Conservation (phyloP, 2,797 vertebrate genomes). For the Champsocephalus esox region DNA sequence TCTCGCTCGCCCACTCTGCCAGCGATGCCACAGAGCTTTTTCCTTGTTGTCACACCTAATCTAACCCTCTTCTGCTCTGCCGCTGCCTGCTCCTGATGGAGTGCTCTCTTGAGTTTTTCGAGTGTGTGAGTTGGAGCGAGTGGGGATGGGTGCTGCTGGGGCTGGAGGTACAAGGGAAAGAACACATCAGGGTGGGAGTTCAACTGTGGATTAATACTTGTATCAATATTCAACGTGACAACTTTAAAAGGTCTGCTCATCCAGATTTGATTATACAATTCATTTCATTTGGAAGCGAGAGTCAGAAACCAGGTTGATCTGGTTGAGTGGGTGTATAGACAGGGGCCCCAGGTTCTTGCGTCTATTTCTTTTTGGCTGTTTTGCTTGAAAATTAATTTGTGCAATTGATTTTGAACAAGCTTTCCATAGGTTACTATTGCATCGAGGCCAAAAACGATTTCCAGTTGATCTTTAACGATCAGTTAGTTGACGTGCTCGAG, state of each 20-base stretch:
- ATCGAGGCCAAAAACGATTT: neutral
- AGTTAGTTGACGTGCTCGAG: neutral
- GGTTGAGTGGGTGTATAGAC: neutral
- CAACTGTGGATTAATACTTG: neutral
- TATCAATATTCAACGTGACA: neutral
- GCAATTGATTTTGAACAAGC: neutral
- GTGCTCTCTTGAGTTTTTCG: slow-evolving; percentile 61
- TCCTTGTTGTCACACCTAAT: slow-evolving; percentile 69
- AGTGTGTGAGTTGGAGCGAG: slow-evolving; percentile 29
- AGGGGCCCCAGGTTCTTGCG: neutral
- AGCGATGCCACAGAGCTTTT: slow-evolving; percentile 51
- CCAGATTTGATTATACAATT: neutral
- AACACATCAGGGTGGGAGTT: slow-evolving; percentile 3
- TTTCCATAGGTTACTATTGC: neutral
- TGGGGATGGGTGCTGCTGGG: neutral
- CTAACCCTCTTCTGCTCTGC: slow-evolving; percentile 48
- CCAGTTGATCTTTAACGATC: neutral
- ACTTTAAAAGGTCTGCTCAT: neutral
- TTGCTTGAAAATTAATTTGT: neutral
- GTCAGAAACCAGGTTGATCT: neutral
- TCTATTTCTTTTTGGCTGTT: neutral
- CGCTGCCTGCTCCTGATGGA: slow-evolving; percentile 44
- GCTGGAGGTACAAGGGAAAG: neutral
- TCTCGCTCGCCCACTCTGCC: slow-evolving; percentile 47
- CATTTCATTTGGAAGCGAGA: neutral